Percentiles rank a stretch among this genome's conserved stretches.
Conservation (phyloP, 1,140 invertebrate species). For the Diorhabda elongata region DNA sequence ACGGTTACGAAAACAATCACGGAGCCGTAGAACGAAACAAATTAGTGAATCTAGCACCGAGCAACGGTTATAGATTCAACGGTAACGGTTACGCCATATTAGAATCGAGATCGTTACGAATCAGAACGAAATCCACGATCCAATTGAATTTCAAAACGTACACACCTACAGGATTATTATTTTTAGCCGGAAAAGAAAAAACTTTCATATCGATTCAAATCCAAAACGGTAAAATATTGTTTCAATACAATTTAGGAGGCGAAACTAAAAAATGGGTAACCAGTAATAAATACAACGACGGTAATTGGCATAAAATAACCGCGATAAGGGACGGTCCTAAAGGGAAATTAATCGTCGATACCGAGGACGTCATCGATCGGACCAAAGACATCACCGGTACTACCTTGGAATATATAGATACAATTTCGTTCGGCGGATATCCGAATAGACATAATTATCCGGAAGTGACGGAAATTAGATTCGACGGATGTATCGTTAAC, state of each 20-base stretch:
- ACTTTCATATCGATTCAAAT: slow-evolving; percentile 85
- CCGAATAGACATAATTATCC: slow-evolving; percentile 62
- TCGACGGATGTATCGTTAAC: slow-evolving; percentile 91
- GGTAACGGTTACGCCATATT: slow-evolving; percentile 79
- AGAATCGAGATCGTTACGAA: slow-evolving; percentile 54
- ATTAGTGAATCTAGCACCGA: slow-evolving; percentile 57
- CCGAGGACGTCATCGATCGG: slow-evolving; percentile 45
- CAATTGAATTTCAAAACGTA: slow-evolving; percentile 82
- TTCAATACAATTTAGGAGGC: slow-evolving; percentile 64
- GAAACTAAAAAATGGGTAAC: slow-evolving; percentile 50
- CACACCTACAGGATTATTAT: slow-evolving; percentile 80
- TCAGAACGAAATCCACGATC: slow-evolving; percentile 57
- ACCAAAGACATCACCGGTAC: slow-evolving; percentile 44
- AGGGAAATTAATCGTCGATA: slow-evolving; percentile 69
- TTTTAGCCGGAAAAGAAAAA: slow-evolving; percentile 69
- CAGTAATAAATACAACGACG: slow-evolving; percentile 69
- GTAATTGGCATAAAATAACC: slow-evolving; percentile 75
- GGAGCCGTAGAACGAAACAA: slow-evolving; percentile 68
- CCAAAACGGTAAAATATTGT: slow-evolving; percentile 66
- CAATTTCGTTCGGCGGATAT: slow-evolving; percentile 88
- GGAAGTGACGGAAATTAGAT: slow-evolving; percentile 67
- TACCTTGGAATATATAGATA: slow-evolving; percentile 42
- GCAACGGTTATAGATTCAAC: slow-evolving; percentile 77
- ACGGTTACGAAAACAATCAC: slow-evolving; percentile 69
- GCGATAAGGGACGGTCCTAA: slow-evolving; percentile 62